Evolutionary conservation across 1,140 invertebrate species (phyloP).

Genomic region (Triops cancriformis): DNA sequence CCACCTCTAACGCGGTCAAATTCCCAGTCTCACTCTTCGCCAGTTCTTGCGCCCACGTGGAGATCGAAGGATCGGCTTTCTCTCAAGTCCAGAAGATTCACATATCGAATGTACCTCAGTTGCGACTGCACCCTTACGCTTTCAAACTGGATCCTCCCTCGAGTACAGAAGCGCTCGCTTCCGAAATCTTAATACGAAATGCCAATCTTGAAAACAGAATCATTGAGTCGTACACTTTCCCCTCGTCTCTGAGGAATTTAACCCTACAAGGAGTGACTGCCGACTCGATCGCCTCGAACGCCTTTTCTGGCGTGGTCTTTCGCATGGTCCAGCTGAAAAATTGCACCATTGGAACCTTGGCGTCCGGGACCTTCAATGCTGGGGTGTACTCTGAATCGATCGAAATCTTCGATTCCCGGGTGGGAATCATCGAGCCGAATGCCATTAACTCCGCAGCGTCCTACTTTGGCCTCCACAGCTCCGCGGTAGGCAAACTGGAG

Average conservation of each 20-base stretch:
- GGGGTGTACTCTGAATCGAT: slow-evolving; percentile 17
- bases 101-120: background rate
- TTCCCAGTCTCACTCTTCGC: background rate
- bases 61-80: slow-evolving; percentile 19
- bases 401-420: slow-evolving; percentile 10
- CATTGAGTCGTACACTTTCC: slow-evolving; percentile 24
- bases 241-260: slow-evolving; percentile 15
- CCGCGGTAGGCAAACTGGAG: slow-evolving; percentile 9
- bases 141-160: slow-evolving; percentile 19
- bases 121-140: slow-evolving; percentile 15
- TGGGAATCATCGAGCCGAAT: slow-evolving; percentile 10
- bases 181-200: background rate
- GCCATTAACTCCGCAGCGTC: slow-evolving; percentile 15
- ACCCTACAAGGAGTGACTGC: slow-evolving; percentile 1
- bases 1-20: background rate
- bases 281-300: slow-evolving; percentile 16
- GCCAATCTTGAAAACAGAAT: background rate
- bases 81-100: slow-evolving; percentile 18
- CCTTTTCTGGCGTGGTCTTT: slow-evolving; percentile 18
- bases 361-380: slow-evolving; percentile 10
- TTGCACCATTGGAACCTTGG: slow-evolving; percentile 19
- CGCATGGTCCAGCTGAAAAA: background rate
- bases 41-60: slow-evolving; percentile 1
- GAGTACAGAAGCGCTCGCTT: background rate
- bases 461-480: background rate